Conservation (phyloP, 2,113 vertebrate species). For the Micronycteris hirsuta region DNA sequence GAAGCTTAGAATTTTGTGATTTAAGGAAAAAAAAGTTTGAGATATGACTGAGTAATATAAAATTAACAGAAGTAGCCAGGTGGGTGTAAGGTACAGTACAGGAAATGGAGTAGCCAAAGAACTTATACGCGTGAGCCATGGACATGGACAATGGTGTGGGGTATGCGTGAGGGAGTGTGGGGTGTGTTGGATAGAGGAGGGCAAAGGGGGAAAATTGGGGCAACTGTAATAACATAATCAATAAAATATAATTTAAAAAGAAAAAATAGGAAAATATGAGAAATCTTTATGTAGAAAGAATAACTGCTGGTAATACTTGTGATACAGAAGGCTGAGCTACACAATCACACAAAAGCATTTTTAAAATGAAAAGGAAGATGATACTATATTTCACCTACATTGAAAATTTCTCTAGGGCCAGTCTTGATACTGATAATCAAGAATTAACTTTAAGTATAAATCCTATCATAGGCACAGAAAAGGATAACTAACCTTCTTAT, state of each 20-base stretch:
- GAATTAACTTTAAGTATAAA: neutral
- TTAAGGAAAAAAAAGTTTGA: neutral
- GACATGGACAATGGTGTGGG: too few species aligned
- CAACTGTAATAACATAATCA: too few species aligned
- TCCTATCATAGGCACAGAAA: neutral
- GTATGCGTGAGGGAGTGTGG: too few species aligned
- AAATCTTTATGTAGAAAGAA: neutral
- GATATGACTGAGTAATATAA: neutral
- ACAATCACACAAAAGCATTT: neutral
- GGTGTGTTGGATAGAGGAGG: too few species aligned
- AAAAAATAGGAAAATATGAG: neutral
- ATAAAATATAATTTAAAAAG: too few species aligned
- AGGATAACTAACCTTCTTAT: neutral
- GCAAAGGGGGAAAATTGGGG: too few species aligned
- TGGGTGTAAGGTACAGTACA: too few species aligned
- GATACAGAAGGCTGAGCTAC: neutral
- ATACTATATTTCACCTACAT: neutral
- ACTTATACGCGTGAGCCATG: too few species aligned
- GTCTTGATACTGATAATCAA: neutral
- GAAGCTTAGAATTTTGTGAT: neutral
- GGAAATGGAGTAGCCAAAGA: too few species aligned
- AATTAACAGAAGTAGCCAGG: neutral
- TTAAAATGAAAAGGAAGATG: neutral
- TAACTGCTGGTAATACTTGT: neutral
- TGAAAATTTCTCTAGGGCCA: neutral